Conservation (phyloP, 2,113 vertebrate species). For the Saiga tatarica region DNA sequence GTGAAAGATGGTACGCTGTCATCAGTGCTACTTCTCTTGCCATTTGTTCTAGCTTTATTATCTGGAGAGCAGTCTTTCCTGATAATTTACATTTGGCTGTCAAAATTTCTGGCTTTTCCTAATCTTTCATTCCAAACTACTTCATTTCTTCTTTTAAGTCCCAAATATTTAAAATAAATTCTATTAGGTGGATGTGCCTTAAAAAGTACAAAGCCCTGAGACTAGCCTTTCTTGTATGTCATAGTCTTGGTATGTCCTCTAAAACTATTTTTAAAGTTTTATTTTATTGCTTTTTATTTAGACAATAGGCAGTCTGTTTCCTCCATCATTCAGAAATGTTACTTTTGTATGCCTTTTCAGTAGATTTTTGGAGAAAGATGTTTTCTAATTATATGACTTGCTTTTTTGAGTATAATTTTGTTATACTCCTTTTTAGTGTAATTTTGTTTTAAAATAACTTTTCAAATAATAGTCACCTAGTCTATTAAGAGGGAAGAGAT, state of each 20-base stretch:
- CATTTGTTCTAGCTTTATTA: background rate
- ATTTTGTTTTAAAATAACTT: conserved; percentile 24
- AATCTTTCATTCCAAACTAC: background rate
- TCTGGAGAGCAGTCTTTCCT: background rate
- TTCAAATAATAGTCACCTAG: background rate
- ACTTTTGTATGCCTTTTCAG: background rate
- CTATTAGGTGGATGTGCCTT: background rate
- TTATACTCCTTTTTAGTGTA: background rate
- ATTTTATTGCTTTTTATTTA: conserved; percentile 12
- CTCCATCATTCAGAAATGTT: background rate
- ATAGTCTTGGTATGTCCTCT: background rate
- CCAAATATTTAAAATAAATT: background rate
- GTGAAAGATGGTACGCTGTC: background rate
- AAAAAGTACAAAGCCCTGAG: background rate
- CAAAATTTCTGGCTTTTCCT: background rate
- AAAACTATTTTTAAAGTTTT: background rate
- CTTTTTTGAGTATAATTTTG: background rate
- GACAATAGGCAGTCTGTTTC: background rate
- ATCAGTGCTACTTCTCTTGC: background rate
- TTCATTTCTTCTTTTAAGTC: background rate
- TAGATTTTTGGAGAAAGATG: background rate
- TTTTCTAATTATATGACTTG: background rate
- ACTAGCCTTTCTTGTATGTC: background rate
- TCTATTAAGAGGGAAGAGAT: background rate
- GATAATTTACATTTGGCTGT: background rate